phyloP scores from a whole-genome alignment of 2,113 vertebrate species.

The Xenopus laevis region DNA sequence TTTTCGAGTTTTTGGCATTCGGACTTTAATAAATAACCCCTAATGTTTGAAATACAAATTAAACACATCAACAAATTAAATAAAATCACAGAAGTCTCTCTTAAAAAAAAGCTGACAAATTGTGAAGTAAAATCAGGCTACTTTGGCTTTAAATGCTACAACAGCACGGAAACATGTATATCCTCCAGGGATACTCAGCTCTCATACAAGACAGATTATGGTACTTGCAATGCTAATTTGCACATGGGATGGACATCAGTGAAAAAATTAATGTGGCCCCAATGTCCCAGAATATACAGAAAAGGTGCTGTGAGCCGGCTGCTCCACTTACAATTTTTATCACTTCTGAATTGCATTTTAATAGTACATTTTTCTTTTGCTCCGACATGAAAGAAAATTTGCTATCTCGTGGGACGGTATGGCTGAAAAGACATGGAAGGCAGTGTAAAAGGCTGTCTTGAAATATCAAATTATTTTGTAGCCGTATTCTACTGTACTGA shows the following conservation, averaged over 20 bases:
- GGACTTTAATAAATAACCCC: too few species aligned
- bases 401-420: slow-evolving; percentile 65
- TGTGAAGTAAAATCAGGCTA: slow-evolving; percentile 29
- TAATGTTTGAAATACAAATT: too few species aligned
- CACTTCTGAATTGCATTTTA: slow-evolving; percentile 79
- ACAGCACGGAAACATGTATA: slow-evolving; percentile 60
- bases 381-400: slow-evolving; percentile 75
- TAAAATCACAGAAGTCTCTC: background rate
- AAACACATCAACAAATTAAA: too few species aligned
- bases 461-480: slow-evolving; percentile 49
- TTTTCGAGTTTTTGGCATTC: too few species aligned
- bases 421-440: slow-evolving; percentile 61
- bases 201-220: slow-evolving; percentile 75
- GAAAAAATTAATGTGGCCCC: slow-evolving; percentile 75
- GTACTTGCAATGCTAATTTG: slow-evolving; percentile 75
- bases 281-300: slow-evolving; percentile 71
- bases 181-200: slow-evolving; percentile 65
- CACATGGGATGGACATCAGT: slow-evolving; percentile 74
- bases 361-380: slow-evolving; percentile 80
- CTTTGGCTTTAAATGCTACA: slow-evolving; percentile 58
- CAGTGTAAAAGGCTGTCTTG: slow-evolving; percentile 52
- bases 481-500: slow-evolving; percentile 45
- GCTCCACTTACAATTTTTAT: slow-evolving; percentile 73
- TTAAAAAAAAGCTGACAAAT: slow-evolving; percentile 7
- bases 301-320: slow-evolving; percentile 68